Evolutionary conservation across 2,797 vertebrate genomes (phyloP).

Genomic region (Tapirus indicus): DNA sequence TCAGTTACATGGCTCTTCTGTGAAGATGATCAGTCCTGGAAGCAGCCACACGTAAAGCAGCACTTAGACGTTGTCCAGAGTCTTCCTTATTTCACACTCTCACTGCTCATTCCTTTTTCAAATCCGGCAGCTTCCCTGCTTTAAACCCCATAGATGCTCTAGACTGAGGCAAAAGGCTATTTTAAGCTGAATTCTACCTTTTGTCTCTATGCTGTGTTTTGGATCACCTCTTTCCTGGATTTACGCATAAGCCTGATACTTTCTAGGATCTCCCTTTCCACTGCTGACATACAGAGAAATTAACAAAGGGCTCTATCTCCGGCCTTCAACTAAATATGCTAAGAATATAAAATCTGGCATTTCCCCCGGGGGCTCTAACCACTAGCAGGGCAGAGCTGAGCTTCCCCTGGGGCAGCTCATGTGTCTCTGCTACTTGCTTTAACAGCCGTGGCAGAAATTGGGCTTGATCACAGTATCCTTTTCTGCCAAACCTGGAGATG

Average conservation of each 20-base stretch:
- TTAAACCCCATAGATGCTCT: neutral
- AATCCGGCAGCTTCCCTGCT: neutral
- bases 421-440: neutral
- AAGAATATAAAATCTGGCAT: neutral
- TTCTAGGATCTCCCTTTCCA: conserved; percentile 9
- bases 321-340: neutral
- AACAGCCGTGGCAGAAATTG: neutral
- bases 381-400: neutral
- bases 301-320: neutral
- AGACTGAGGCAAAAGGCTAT: neutral
- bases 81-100: neutral
- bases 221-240: neutral
- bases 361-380: neutral
- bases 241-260: neutral
- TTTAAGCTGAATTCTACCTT: neutral
- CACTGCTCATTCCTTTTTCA: neutral
- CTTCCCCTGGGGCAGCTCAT: neutral
- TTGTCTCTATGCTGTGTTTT: neutral
- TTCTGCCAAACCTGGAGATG: neutral
- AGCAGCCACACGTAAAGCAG: neutral
- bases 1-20: neutral
- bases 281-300: neutral
- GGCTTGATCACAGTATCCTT: neutral
- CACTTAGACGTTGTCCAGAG: neutral
- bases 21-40: neutral